These are phyloP conservation scores for Acrocera orbiculus DNA, from an alignment of 2,888 invertebrate species.

Conservation along the genomic window DNA sequence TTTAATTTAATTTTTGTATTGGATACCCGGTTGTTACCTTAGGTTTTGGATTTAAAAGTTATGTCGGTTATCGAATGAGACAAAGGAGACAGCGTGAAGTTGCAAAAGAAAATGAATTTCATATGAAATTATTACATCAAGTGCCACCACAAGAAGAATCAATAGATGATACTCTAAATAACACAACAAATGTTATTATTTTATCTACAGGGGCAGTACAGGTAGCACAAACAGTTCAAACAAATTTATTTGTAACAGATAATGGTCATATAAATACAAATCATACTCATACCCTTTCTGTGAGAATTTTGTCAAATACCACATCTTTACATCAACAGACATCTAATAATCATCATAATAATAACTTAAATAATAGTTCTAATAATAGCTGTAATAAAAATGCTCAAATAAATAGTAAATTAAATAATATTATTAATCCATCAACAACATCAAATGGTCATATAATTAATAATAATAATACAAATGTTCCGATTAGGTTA, in stretches of 20 bases:
- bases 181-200: conserved; percentile 10
- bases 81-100: conserved; percentile 84
- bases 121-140: conserved; percentile 78
- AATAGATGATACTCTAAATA: conserved; percentile 13
- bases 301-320: too few relatives aligned
- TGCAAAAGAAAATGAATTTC: conserved; percentile 88
- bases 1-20: conserved; percentile 55
- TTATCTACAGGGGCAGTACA: conserved; percentile 6
- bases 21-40: conserved; percentile 90
- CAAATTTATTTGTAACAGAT: conserved; percentile 12
- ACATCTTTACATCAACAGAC: conserved; percentile 11
- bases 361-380: conserved; percentile 15
- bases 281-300: conserved; percentile 6
- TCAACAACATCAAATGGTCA: conserved; percentile 15
- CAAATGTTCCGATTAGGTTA: too few relatives aligned
- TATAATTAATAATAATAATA: conserved; percentile 7
- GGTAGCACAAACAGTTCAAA: conserved; percentile 13
- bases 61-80: conserved; percentile 76
- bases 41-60: conserved; percentile 90
- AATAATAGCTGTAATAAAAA: conserved; percentile 16
- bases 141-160: conserved; percentile 54
- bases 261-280: conserved; percentile 11
- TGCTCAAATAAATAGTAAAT: conserved; percentile 15
- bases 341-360: conserved; percentile 14
- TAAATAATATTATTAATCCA: conserved; percentile 10